phyloP scores from a whole-genome alignment of 2,113 vertebrate species.

The Mustelus asterias region DNA sequence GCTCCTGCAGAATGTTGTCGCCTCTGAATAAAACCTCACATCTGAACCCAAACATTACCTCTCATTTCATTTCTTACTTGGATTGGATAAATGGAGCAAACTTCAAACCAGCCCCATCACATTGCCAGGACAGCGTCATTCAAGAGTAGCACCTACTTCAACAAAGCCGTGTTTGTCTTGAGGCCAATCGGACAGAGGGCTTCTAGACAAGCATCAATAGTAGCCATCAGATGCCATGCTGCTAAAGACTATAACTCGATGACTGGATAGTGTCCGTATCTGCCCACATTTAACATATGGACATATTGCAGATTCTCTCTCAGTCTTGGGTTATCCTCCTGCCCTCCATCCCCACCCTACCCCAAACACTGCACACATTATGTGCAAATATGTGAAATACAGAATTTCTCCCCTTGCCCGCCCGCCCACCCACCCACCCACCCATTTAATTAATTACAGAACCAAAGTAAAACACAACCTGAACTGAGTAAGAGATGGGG shows the following conservation, averaged over 20 bases:
- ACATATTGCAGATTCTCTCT: neutral
- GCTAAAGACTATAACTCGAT: neutral
- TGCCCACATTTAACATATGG: neutral
- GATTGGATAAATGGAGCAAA: neutral
- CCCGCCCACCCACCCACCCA: neutral
- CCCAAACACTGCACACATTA: neutral
- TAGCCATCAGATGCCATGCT: neutral
- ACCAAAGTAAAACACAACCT: slow-evolving; percentile 5
- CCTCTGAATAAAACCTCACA: neutral
- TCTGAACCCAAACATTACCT: neutral
- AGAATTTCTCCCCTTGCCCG: neutral
- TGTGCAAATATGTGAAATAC: neutral
- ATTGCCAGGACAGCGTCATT: neutral
- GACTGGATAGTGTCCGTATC: neutral
- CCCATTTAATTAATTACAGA: neutral
- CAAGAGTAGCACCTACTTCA: neutral
- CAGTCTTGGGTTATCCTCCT: neutral
- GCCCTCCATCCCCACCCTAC: neutral
- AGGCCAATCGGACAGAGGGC: neutral
- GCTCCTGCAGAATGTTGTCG: neutral
- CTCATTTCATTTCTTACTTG: neutral
- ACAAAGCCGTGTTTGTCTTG: neutral
- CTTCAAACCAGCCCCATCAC: no score
- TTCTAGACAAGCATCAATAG: neutral
- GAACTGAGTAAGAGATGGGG: neutral